Conservation (phyloP, 2,113 vertebrate genomes). For the Prionailurus viverrinus region DNA sequence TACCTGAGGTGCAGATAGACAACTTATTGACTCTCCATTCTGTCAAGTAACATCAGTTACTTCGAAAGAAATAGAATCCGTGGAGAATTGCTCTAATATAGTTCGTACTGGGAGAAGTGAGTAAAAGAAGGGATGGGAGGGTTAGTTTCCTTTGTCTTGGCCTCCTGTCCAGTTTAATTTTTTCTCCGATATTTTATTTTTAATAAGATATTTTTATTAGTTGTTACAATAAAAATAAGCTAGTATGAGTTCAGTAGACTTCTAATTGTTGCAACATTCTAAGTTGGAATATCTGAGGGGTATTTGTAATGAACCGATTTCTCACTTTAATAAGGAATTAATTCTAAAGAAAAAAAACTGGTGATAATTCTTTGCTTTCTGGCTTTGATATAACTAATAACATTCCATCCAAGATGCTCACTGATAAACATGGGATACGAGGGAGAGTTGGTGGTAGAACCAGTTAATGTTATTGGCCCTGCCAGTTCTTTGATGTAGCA, state of each 20-base stretch:
- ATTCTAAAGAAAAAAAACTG: background rate
- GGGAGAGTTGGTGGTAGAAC: background rate
- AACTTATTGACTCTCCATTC: background rate
- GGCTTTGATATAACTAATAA: background rate
- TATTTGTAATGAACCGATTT: background rate
- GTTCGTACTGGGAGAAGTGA: background rate
- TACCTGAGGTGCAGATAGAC: background rate
- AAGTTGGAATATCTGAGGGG: background rate
- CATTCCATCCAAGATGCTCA: background rate
- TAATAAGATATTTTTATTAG: background rate
- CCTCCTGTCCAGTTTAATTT: background rate
- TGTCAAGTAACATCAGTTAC: background rate
- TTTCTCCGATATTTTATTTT: background rate
- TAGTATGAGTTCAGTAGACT: background rate
- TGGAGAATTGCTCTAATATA: background rate
- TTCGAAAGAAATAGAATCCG: background rate
- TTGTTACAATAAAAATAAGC: background rate
- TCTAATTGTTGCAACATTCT: background rate
- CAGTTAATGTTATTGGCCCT: background rate
- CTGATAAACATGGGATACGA: fast-evolving
- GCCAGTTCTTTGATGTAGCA: background rate
- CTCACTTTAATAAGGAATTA: background rate
- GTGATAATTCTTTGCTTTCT: background rate
- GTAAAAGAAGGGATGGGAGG: fast-evolving
- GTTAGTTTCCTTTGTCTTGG: background rate